phyloP scores from a whole-genome alignment of 2,888 invertebrate species.

The Hecatera dysodea region DNA sequence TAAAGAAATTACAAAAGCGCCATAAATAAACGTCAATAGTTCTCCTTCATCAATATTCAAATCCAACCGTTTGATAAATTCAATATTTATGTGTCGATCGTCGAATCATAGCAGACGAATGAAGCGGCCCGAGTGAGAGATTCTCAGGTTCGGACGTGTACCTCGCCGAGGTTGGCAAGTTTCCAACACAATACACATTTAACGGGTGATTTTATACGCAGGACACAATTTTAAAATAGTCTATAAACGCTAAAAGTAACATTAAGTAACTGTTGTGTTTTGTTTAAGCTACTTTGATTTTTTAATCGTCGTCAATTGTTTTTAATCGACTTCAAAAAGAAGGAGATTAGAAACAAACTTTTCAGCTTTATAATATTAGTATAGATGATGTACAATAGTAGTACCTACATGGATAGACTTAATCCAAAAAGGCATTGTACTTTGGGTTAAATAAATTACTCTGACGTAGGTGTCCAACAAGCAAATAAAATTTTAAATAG shows the following conservation, averaged over 20 bases:
- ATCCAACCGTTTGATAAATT: conserved; percentile 71
- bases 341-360: too few relatives aligned
- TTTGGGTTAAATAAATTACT: too few relatives aligned
- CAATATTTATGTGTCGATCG: conserved; percentile 82
- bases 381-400: too few relatives aligned
- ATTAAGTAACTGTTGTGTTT: conserved; percentile 78
- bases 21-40: conserved; percentile 23
- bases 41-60: conserved; percentile 51
- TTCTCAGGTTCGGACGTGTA: conserved; percentile 81
- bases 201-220: conserved; percentile 85
- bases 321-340: too few relatives aligned
- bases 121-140: conserved; percentile 80
- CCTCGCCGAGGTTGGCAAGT: conserved; percentile 80
- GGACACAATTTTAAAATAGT: conserved; percentile 87
- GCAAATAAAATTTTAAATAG: too few relatives aligned
- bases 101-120: conserved; percentile 77
- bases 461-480: too few relatives aligned
- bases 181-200: conserved; percentile 86
- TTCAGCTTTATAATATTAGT: too few relatives aligned
- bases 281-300: conserved; percentile 71
- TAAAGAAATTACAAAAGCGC: not conserved
- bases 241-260: conserved; percentile 84
- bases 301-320: conserved; percentile 56
- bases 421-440: too few relatives aligned
- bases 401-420: too few relatives aligned